A percentile compares a stretch with the other conserved stretches of the same genome.
phyloP scores from a whole-genome alignment of 2,797 vertebrate species.

The Ctenopoma kingsleyae region DNA sequence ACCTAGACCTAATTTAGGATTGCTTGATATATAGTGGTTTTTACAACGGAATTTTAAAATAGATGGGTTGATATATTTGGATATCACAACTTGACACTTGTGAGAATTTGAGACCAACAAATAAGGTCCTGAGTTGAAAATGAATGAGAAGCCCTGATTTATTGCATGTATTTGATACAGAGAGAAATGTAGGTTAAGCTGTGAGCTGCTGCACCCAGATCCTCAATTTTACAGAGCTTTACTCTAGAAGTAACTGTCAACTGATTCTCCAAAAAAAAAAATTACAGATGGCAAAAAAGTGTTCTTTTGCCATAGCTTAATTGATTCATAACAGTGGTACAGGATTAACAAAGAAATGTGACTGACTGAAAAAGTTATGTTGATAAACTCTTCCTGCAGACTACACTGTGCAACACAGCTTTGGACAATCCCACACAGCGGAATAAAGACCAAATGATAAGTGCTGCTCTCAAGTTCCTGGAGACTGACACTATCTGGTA shows the following conservation, averaged over 20 bases:
- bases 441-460: slow-evolving; percentile 90
- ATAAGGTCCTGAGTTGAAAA: not conserved
- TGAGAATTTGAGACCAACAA: not conserved
- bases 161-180: not conserved
- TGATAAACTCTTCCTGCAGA: slow-evolving; percentile 79
- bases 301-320: not conserved
- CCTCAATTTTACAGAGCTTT: not conserved
- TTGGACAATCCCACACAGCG: slow-evolving; percentile 94
- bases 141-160: not conserved
- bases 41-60: not conserved
- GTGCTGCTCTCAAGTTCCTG: slow-evolving; percentile 91
- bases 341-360: not conserved
- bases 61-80: not conserved
- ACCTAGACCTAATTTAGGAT: not conserved
- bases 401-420: slow-evolving; percentile 95
- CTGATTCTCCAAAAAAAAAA: not conserved
- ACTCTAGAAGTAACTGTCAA: not conserved
- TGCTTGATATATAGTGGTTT: not conserved
- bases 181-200: not conserved
- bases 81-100: not conserved
- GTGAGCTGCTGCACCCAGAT: not conserved
- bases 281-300: not conserved
- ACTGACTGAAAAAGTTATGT: not conserved
- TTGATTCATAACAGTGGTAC: not conserved
- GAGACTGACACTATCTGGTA: slow-evolving; percentile 98